These are phyloP conservation scores for Actias luna DNA, from an alignment of 2,888 invertebrate species.

Conservation along the genomic window DNA sequence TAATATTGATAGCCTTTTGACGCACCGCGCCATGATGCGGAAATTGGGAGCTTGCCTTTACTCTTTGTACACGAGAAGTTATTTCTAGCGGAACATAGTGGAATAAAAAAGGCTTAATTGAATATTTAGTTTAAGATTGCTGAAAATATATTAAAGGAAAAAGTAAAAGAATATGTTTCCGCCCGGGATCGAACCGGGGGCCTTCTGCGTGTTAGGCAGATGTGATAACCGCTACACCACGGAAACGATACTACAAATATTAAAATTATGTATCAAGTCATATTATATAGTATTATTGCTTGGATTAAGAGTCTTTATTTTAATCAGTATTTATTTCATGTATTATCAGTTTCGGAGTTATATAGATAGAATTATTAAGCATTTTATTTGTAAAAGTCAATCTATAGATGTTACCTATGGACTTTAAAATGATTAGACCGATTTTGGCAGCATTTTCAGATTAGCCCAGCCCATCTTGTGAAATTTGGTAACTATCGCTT, in stretches of 20 bases:
- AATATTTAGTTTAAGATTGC: too few relatives aligned
- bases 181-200: slow-evolving; percentile 95
- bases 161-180: slow-evolving; percentile 83
- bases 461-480: too few relatives aligned
- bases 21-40: neutral
- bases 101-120: neutral
- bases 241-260: slow-evolving; percentile 46
- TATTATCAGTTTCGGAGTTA: neutral
- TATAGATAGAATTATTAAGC: too few relatives aligned
- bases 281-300: neutral
- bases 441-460: too few relatives aligned
- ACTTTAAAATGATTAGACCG: too few relatives aligned
- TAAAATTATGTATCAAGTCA: neutral
- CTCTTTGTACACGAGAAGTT: neutral
- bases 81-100: neutral
- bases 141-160: neutral
- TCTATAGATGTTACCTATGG: too few relatives aligned
- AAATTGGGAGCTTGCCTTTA: neutral
- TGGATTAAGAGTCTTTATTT: neutral
- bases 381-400: too few relatives aligned
- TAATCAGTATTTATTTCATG: neutral
- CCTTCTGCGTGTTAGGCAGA: slow-evolving; percentile 96
- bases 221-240: slow-evolving; percentile 96
- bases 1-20: neutral
- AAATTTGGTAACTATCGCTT: too few relatives aligned